A percentile compares a stretch with the other conserved stretches of the same genome.
Evolutionary conservation across 2,113 vertebrate species (phyloP).

Genomic region (Centropus bengalensis): DNA sequence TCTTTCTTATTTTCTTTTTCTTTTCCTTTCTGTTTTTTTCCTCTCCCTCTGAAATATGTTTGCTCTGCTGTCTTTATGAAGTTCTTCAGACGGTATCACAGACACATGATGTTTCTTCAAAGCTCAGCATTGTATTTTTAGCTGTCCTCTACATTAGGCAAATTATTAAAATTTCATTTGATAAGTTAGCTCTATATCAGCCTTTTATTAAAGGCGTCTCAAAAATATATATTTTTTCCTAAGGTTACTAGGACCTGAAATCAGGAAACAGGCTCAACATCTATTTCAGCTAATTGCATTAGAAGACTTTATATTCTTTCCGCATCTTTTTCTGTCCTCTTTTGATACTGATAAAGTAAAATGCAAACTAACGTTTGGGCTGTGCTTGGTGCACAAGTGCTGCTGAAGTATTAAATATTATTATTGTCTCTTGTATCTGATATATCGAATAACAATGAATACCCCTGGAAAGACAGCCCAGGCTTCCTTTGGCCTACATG

Average conservation of each 20-base stretch:
- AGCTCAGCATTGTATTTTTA: neutral
- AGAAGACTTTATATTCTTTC: neutral
- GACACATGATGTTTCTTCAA: neutral
- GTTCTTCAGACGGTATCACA: neutral
- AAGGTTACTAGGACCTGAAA: neutral
- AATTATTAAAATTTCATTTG: neutral
- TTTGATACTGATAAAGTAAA: neutral
- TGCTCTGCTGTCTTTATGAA: neutral
- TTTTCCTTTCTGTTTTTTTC: too few relatives aligned
- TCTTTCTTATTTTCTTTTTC: too few relatives aligned
- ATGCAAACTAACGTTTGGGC: rapidly evolving
- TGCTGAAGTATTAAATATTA: neutral
- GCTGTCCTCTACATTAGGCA: neutral
- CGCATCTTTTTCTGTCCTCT: neutral
- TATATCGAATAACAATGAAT: neutral
- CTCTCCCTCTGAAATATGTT: rapidly evolving
- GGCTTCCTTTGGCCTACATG: neutral
- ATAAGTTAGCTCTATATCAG: neutral
- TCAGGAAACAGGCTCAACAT: neutral
- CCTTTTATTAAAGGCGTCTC: neutral
- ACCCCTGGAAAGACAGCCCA: neutral
- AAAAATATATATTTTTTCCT: neutral
- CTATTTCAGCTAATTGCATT: neutral
- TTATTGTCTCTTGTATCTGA: neutral
- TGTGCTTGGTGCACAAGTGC: neutral